Evolutionary conservation across 2,888 invertebrate species (phyloP).

Genomic region (Rotaria sp.): DNA sequence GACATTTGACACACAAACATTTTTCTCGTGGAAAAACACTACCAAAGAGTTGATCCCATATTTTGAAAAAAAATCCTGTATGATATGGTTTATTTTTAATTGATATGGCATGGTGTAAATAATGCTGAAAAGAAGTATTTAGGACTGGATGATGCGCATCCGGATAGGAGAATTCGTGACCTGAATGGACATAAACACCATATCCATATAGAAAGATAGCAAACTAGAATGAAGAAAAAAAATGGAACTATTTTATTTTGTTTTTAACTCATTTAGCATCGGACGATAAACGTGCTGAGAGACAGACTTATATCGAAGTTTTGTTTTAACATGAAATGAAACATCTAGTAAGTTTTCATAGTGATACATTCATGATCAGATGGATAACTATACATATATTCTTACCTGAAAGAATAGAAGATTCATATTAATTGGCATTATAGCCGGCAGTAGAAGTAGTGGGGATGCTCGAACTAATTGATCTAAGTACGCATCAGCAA

Average conservation of each 20-base stretch:
- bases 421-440: conserved; percentile 4
- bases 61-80: conserved; percentile 25
- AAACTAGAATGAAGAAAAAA: neutral
- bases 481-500: neutral
- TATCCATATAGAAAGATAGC: conserved; percentile 12
- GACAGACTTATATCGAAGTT: no score
- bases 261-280: no score
- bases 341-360: no score
- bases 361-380: no score
- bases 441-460: neutral
- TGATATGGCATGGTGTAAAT: conserved; percentile 24
- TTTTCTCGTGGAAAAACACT: neutral
- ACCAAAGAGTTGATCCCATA: conserved; percentile 11
- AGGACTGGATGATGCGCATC: neutral
- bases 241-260: neutral
- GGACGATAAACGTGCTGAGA: no score
- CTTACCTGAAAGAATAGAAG: neutral
- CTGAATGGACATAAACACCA: conserved; percentile 1
- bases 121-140: conserved; percentile 12
- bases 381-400: neutral
- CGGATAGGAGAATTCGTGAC: neutral
- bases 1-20: conserved; percentile 16
- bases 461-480: conserved; percentile 9
- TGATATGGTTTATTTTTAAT: neutral
- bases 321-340: no score